A percentile compares a stretch with the other conserved stretches of the same genome.
Conservation (phyloP, 1,140 invertebrate species). For the Zeugodacus cucurbitae region DNA sequence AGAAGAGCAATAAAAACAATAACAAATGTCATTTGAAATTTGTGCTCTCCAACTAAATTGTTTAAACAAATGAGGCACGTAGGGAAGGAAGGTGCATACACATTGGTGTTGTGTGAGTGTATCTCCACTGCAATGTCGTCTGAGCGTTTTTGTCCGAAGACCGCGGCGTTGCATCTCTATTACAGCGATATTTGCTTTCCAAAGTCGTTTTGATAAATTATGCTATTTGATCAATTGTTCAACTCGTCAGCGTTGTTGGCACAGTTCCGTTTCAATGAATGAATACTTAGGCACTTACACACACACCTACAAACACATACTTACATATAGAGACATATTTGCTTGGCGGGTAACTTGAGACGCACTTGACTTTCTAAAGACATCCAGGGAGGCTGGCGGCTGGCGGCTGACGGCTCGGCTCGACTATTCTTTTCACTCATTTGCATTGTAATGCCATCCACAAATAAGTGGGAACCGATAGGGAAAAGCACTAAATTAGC, state of each 20-base stretch:
- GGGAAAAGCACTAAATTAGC: not conserved
- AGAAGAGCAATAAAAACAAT: not conserved
- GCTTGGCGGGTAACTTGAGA: conserved; percentile 11
- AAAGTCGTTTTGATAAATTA: conserved; percentile 65
- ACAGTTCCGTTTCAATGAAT: conserved; percentile 13
- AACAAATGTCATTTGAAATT: conserved; percentile 32
- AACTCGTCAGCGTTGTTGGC: conserved; percentile 44
- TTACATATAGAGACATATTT: not conserved
- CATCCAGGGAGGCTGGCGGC: not conserved
- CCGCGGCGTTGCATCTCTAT: conserved; percentile 29
- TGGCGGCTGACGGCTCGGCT: not conserved
- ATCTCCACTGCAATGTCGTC: not conserved
- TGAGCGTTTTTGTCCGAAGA: not conserved
- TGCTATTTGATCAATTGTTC: conserved; percentile 65
- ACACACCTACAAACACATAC: not conserved
- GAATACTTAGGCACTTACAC: not conserved
- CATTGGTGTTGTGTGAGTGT: not conserved
- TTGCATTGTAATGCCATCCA: conserved; percentile 65
- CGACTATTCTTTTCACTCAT: conserved; percentile 44
- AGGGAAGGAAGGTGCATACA: conserved; percentile 30
- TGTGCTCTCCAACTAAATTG: conserved; percentile 59
- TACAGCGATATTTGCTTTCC: conserved; percentile 43
- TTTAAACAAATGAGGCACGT: conserved; percentile 59
- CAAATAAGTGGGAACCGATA: not conserved
- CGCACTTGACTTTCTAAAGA: conserved; percentile 18